Base-by-base conservation (phyloP, 2,113 vertebrate genomes). In the Solea solea region DNA sequence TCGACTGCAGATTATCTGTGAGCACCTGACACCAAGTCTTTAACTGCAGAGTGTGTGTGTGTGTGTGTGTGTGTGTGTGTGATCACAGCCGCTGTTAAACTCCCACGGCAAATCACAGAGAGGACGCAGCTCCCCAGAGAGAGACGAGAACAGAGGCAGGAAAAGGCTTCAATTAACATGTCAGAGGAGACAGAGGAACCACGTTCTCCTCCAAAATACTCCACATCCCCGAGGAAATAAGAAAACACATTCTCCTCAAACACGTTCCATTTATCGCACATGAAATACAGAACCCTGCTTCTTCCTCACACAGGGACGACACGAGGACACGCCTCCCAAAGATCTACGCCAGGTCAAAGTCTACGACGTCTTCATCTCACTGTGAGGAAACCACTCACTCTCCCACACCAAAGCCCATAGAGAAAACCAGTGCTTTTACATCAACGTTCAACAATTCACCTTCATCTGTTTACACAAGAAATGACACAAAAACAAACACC, bases 401-500 rank as follows among this genome's bases (percentile, higher is more conserved):
- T n/a, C n/a, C n/a, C n/a, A n/a, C n/a, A n/a, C n/a, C n/a, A n/a
- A n/a, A n/a, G n/a, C n/a, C n/a, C n/a, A n/a, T n/a, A n/a, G n/a
- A n/a, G n/a, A n/a, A n/a, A n/a, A n/a, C n/a, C n/a, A n/a, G n/a
- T n/a, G n/a, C n/a, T n/a, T n/a, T n/a, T n/a, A n/a, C n/a, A n/a
- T n/a, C n/a, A n/a, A n/a, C n/a, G n/a, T n/a, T n/a, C n/a, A n/a
- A n/a, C n/a, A n/a, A n/a, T 92, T 92, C 91, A 93, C 92, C 88
- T 90, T 83, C 80, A 87, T 87, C 79, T 81, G 87, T 81, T 88
- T 92, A 89, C 69, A 76, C 82, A 85, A 80, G 78, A 82, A 84
- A 86, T 87, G 81, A 89, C 72, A 83, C 75, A 82, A 89, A 88
- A 64, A 74, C 53, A 45, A 69, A 65, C 75, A 60, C 56, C 55